These are phyloP conservation scores for Amiota communis DNA, from an alignment of 2,888 invertebrate genomes.

Conservation along the genomic window DNA sequence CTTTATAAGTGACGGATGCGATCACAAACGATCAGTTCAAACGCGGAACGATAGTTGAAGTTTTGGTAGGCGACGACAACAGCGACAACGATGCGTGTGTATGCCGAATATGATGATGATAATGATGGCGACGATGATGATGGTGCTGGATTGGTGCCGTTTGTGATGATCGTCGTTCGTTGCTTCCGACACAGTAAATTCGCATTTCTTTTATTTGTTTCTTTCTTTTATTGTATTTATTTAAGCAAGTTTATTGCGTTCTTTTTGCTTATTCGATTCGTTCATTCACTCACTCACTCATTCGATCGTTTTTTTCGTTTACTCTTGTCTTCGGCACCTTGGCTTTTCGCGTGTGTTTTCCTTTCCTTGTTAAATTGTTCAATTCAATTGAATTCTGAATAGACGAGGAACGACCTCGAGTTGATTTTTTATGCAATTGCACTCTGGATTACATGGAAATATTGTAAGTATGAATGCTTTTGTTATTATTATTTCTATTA, in stretches of 20 bases:
- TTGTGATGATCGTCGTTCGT: no score
- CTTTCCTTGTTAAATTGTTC: conserved; percentile 51
- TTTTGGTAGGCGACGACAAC: background rate
- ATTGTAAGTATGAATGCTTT: background rate
- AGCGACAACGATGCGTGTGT: background rate
- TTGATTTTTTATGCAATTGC: conserved; percentile 3
- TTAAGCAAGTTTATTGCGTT: background rate
- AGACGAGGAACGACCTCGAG: conserved; percentile 56
- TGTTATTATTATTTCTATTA: background rate
- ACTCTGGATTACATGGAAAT: background rate
- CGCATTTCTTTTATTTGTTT: background rate
- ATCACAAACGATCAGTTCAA: background rate
- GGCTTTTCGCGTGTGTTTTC: conserved; percentile 55
- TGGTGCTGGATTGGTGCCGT: no score
- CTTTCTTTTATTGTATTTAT: background rate
- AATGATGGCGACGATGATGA: no score
- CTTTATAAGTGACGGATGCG: background rate
- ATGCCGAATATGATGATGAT: background rate
- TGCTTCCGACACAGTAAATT: conserved; percentile 17
- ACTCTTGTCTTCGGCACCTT: conserved; percentile 52
- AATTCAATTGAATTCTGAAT: conserved; percentile 5
- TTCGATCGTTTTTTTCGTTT: background rate
- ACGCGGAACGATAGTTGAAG: background rate
- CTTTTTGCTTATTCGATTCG: background rate
- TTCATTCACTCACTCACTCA: background rate